A percentile compares a stretch with the other conserved stretches of the same genome.
Evolutionary conservation across 2,113 vertebrate genomes (phyloP).

Genomic region (Cichladusa arquata): DNA sequence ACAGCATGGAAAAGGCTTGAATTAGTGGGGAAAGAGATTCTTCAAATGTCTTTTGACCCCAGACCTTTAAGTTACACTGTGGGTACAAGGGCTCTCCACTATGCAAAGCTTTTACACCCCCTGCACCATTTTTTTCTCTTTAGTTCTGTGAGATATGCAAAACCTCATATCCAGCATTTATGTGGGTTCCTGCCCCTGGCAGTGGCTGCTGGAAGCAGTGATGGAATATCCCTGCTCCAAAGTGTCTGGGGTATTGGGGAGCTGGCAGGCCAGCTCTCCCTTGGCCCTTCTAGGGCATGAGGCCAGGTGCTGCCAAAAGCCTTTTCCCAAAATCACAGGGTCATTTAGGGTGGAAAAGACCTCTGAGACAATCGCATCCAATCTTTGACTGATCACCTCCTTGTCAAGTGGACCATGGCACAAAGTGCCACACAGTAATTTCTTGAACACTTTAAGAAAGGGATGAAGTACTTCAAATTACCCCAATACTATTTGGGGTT

Average conservation of each 20-base stretch:
- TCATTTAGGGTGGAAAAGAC: not conserved
- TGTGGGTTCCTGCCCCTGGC: not conserved
- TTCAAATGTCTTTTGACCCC: not conserved
- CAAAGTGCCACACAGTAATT: rapidly evolving
- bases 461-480: not conserved
- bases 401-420: not conserved
- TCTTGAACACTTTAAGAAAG: not conserved
- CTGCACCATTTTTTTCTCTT: not conserved
- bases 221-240: not conserved
- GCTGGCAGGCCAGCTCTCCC: not conserved
- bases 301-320: not conserved
- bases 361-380: not conserved
- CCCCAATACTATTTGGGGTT: not conserved
- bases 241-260: rapidly evolving
- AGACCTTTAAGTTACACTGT: not conserved
- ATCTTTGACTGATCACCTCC: not conserved
- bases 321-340: not conserved
- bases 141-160: rapidly evolving
- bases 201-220: not conserved
- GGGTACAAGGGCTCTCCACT: rapidly evolving
- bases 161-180: not conserved
- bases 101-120: rapidly evolving
- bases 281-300: not conserved
- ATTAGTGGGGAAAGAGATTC: not conserved
- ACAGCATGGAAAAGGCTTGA: not conserved